Conservation (phyloP, 2,113 vertebrate genomes). For the Ictalurus punctatus region DNA sequence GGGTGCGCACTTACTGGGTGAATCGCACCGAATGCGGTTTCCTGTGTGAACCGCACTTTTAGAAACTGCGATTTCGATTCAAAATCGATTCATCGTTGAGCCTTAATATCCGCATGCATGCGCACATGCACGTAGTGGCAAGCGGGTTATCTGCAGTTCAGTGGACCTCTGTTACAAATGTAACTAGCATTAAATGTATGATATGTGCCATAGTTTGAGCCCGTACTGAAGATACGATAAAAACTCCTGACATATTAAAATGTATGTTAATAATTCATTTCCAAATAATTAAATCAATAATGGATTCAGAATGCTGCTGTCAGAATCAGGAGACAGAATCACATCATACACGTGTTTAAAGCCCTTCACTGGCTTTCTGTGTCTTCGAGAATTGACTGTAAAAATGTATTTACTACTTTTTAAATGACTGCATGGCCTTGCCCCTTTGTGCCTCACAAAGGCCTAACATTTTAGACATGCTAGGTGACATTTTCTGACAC, state of each 20-base stretch:
- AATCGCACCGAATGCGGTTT: too few species aligned
- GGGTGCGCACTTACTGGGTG: too few species aligned
- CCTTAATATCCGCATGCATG: background rate
- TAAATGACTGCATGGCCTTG: background rate
- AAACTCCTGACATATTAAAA: background rate
- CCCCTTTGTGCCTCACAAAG: background rate
- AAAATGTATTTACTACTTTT: background rate
- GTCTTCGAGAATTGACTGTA: background rate
- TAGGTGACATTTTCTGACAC: background rate
- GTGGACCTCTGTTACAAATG: too few species aligned
- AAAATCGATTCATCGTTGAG: too few species aligned
- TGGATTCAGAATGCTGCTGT: background rate
- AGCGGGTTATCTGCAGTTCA: background rate
- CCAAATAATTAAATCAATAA: background rate
- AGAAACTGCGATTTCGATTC: too few species aligned
- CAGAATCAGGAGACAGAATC: background rate
- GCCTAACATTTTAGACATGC: background rate
- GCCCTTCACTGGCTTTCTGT: background rate
- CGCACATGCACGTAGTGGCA: background rate
- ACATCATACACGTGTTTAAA: background rate
- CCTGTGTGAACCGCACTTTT: too few species aligned
- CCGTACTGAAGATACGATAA: background rate
- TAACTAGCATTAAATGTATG: background rate
- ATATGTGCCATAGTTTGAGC: background rate
- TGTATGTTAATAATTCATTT: background rate